These are phyloP conservation scores for Nibea coibor DNA, from an alignment of 2,113 vertebrate species.

Conservation along the genomic window DNA sequence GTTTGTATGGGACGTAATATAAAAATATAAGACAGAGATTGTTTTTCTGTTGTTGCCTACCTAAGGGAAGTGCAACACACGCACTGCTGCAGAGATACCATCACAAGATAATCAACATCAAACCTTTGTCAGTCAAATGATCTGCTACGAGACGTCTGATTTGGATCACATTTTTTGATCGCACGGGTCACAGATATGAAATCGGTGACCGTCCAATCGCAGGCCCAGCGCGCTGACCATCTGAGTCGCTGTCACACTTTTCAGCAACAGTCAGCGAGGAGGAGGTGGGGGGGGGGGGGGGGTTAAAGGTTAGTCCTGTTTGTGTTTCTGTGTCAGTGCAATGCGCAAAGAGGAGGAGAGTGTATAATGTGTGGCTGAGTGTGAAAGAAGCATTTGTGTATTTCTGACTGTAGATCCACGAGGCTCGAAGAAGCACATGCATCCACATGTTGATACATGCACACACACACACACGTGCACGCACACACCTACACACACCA, in stretches of 20 bases:
- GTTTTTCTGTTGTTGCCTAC: neutral
- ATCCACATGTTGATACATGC: conserved; percentile 23
- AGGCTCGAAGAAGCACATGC: conserved; percentile 33
- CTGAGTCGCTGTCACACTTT: conserved; percentile 30
- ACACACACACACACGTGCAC: neutral
- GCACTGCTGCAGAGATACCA: neutral
- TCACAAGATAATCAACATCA: neutral
- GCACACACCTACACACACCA: neutral
- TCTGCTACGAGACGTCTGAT: neutral
- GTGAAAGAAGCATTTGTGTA: conserved; percentile 62
- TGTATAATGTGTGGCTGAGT: conserved; percentile 57
- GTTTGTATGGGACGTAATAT: neutral
- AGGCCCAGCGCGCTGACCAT: conserved; percentile 21
- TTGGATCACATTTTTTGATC: neutral
- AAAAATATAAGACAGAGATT: neutral
- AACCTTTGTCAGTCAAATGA: neutral
- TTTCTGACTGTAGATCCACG: conserved; percentile 56
- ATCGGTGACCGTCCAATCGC: neutral
- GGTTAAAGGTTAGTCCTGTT: conserved; percentile 78
- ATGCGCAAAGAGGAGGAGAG: conserved; percentile 57
- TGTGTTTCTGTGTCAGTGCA: conserved; percentile 83
- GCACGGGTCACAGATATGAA: neutral
- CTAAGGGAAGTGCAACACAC: neutral
- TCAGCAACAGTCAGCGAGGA: conserved; percentile 34
- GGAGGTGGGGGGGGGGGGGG: conserved; percentile 48